Base-by-base conservation (phyloP, 35 echinoderm and acorn worm genomes). In the Heliocidaris tuberculata region DNA sequence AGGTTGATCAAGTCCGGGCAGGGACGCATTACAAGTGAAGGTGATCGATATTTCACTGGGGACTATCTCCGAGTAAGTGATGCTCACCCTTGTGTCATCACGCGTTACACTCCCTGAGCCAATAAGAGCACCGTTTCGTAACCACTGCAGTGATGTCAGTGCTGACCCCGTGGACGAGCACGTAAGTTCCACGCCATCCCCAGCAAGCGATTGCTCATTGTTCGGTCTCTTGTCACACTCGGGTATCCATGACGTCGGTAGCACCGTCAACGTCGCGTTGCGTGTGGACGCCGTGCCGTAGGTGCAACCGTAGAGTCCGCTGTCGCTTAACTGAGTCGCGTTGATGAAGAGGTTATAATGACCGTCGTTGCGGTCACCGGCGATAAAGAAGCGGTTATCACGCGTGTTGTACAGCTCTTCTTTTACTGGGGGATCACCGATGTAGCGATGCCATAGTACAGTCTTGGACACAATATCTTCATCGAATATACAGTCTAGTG, bases 231-330 rank as follows among this genome's bases (percentile, higher is more conserved):
- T 30, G 17, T 90, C n/a, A 50, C 94, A 95, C 2, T 7, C 32
- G 47, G 94, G 94, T 48, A 92, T 50, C 94, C 94, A 95, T 31
- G 94, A 91, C 0, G 30, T 54, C 7, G 94, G 94, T 48, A 95
- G 87, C 5, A 95, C 94, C 0, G 88, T 70, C 50, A 95, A 42
- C 59, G 29, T 95, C 88, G 30, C 88, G 19, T 90, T 59, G 0
- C 31, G 47, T 12, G 50, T 95, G 0, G 94, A 92, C 50, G 49
- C 86, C 31, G 52, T 85, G 19, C 88, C 94, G 48, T 95, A 95
- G 13, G 4, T 90, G 29, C 94, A 95, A 10, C 54, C 56, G 13
- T 95, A 95, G 31, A 65, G 29, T 31, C 88, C 94, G 2, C 32
- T 59, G n/a, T 95, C 94, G 32, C 31, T 90, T 88, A 42, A 9